phyloP scores from a whole-genome alignment of 2,113 vertebrate genomes.

The Pteronura brasiliensis region DNA sequence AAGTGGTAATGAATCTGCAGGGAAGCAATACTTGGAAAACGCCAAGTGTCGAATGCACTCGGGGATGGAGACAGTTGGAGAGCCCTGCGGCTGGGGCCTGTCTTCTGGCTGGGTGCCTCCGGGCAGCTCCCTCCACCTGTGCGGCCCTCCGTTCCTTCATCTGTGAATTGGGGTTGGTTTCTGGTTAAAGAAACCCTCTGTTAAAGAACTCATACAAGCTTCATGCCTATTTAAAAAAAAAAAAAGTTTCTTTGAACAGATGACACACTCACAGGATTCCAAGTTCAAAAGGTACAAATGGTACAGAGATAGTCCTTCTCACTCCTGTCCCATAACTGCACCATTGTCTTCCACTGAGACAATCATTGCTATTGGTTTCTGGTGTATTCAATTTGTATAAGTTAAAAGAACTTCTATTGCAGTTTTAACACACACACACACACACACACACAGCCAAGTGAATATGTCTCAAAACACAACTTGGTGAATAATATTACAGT shows the following conservation, averaged over 20 bases:
- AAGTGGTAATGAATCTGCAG: not conserved
- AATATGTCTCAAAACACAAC: not conserved
- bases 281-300: slow-evolving; percentile 3
- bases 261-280: not conserved
- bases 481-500: not conserved
- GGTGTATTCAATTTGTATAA: not conserved
- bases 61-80: not conserved
- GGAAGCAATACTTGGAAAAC: not conserved
- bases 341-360: not conserved
- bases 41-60: not conserved
- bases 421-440: not conserved
- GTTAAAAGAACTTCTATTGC: not conserved
- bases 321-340: not conserved
- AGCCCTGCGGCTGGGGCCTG: too few relatives aligned
- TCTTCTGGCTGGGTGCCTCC: not conserved
- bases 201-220: not conserved
- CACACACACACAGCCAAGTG: not conserved
- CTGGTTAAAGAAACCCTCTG: not conserved
- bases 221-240: not conserved
- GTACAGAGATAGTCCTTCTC: not conserved
- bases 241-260: not conserved
- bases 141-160: not conserved
- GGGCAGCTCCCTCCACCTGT: not conserved
- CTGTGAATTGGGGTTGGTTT: not conserved
- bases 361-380: not conserved